Conservation (phyloP, 2,797 vertebrate genomes). For the Dipus sagitta region DNA sequence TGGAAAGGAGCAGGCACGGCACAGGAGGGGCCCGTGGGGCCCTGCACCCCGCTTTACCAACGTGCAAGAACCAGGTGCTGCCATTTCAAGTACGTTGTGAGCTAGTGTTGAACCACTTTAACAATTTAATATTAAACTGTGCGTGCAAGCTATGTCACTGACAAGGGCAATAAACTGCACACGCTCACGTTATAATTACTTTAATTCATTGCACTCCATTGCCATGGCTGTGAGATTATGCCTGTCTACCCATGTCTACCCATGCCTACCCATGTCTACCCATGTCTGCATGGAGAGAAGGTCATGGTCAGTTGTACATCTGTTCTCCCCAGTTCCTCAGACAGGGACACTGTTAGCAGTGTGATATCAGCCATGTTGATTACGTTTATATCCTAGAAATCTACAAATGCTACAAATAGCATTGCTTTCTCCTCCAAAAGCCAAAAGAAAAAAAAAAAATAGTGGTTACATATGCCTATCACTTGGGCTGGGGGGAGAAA, state of each 20-base stretch:
- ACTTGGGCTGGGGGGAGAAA: background rate
- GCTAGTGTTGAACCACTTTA: background rate
- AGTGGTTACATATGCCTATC: background rate
- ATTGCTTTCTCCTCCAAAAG: background rate
- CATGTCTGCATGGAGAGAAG: background rate
- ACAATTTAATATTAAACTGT: conserved; percentile 13
- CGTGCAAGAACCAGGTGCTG: background rate
- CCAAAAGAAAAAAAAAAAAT: background rate
- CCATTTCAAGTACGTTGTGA: background rate
- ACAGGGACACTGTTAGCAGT: background rate
- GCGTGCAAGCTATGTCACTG: conserved; percentile 1
- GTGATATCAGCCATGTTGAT: background rate
- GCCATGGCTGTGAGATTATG: background rate
- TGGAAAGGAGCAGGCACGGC: background rate
- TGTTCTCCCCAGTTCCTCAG: background rate
- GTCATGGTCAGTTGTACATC: background rate
- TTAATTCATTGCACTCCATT: conserved; percentile 10
- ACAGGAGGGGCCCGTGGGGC: background rate
- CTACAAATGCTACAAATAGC: background rate
- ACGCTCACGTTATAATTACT: background rate
- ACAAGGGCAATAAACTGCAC: background rate
- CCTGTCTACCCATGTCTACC: background rate
- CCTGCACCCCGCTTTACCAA: background rate
- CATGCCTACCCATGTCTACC: too few species aligned
- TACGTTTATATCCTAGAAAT: background rate